These are phyloP conservation scores for Apodemus speciosus DNA, from an alignment of 2,113 vertebrate genomes.

Conservation along the genomic window DNA sequence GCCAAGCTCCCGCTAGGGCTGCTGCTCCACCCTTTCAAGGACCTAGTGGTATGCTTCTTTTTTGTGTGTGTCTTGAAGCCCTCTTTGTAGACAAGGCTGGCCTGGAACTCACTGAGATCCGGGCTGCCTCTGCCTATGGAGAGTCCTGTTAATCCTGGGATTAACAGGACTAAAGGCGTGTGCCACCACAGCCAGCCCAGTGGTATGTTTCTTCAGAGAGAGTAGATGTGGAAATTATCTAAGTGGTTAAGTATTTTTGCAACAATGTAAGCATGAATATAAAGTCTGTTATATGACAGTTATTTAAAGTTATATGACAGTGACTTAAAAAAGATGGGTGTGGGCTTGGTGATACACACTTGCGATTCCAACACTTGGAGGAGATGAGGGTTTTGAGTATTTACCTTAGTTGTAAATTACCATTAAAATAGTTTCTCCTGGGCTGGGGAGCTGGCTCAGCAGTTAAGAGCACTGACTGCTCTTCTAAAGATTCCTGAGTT, in stretches of 20 bases:
- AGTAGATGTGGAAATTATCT: constrained; percentile 26
- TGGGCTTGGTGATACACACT: background rate
- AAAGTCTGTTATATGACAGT: constrained; percentile 34
- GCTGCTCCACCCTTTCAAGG: constrained; percentile 98
- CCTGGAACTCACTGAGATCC: too few species aligned
- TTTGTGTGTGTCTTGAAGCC: too few species aligned
- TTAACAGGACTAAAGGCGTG: too few species aligned
- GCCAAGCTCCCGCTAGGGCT: constrained; percentile 97
- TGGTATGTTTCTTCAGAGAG: constrained; percentile 88
- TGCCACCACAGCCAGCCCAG: constrained; percentile 76
- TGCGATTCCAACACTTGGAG: background rate
- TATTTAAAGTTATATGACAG: too few species aligned
- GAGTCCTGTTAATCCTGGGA: too few species aligned
- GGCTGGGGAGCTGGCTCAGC: too few species aligned
- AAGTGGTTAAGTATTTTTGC: constrained; percentile 33
- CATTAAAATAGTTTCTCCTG: constrained; percentile 5
- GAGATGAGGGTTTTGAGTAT: background rate
- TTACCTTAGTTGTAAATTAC: constrained; percentile 45
- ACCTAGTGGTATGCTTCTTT: constrained; percentile 92
- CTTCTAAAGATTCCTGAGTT: too few species aligned
- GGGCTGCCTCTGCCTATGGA: too few species aligned
- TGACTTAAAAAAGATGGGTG: background rate
- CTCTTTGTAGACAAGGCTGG: too few species aligned
- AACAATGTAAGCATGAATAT: background rate
- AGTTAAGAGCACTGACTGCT: too few species aligned